Evolutionary conservation across 2,113 vertebrate genomes (phyloP), one percentile per base, ranked within the genome.

Genomic region (Paratilapia polleni): DNA sequence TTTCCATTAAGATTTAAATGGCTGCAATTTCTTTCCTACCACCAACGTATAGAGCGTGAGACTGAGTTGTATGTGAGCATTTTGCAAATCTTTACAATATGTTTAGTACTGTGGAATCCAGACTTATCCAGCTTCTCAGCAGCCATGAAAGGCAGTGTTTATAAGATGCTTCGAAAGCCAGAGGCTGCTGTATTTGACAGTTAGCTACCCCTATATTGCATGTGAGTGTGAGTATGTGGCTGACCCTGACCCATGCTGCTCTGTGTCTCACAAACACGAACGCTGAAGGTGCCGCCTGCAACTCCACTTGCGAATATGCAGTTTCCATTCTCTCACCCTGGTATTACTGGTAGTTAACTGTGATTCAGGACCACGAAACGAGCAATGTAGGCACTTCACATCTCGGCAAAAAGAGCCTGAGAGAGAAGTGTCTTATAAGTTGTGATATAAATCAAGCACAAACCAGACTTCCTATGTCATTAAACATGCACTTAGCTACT

Each of bases 241-340:
- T 20, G 13, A 24, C 12, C 12, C 14, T 3, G 64, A 58, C 61
- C 12, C 22, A 9, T 0, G 36, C 38, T 38, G 54, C 78, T 36
- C 60, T 31, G 64, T 4, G 15, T 78, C 75, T 70, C 60, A 15
- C 49, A 62, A 24, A 81, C 68, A 68, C 59, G 43, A 59, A 49
- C 28, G 12, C 26, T 59, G 47, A 77, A 19, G 73, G 58, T 76
- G 6, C 49, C 26, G 34, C 64, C 78, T 62, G 60, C 61, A 59
- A 61, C 41, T 75, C 85, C 85, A 75, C 68, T 20, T 38, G 4
- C 52, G 78, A 80, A 82, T 79, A 4, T 34, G 52, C 54, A 31
- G 43, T 92, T 92, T 94, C 93, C 90, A 92, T 89, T 88, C 86
- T 82, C 81, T 93, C 90, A 90, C 82, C 73, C 70, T 85, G 76